Percentiles rank a stretch among this genome's conserved stretches.
These are phyloP conservation scores for Eremophila alpestris DNA, from an alignment of 2,797 vertebrate genomes.

Conservation along the genomic window DNA sequence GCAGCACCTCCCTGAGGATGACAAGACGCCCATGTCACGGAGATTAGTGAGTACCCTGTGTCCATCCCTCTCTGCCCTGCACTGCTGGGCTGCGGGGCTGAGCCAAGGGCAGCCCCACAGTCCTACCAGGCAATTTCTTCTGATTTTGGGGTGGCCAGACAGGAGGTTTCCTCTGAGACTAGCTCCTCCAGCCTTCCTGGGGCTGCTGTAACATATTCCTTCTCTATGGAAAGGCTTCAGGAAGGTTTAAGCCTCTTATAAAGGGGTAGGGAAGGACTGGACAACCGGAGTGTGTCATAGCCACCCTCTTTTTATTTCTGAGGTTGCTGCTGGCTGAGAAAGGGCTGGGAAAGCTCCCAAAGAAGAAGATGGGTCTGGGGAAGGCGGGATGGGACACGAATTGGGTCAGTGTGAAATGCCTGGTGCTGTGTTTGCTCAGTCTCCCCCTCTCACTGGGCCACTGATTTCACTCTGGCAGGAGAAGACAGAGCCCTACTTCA, in stretches of 20 bases:
- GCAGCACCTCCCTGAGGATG: slow-evolving; percentile 95
- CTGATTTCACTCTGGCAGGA: slow-evolving; percentile 78
- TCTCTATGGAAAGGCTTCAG: not conserved
- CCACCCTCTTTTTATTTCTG: not conserved
- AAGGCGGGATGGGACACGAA: not conserved
- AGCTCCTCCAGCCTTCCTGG: not conserved
- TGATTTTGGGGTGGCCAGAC: not conserved
- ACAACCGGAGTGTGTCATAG: not conserved
- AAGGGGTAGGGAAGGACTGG: not conserved
- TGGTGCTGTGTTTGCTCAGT: not conserved
- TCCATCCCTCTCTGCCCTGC: not conserved
- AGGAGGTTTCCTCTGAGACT: not conserved
- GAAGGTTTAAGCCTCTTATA: not conserved
- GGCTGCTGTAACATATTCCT: not conserved
- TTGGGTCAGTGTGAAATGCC: not conserved
- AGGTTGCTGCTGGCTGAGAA: not conserved
- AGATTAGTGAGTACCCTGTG: slow-evolving; percentile 83
- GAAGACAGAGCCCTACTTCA: slow-evolving; percentile 98
- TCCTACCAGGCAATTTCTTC: not conserved
- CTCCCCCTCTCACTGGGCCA: not conserved
- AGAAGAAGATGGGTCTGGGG: not conserved
- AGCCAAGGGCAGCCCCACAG: not conserved
- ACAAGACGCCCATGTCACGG: slow-evolving; percentile 98
- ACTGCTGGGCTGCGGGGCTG: fast-evolving
- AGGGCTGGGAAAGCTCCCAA: not conserved